Evolutionary conservation across 2,797 vertebrate species (phyloP), one percentile per base, ranked within the genome.

Genomic region (Jordanella pulchra): DNA sequence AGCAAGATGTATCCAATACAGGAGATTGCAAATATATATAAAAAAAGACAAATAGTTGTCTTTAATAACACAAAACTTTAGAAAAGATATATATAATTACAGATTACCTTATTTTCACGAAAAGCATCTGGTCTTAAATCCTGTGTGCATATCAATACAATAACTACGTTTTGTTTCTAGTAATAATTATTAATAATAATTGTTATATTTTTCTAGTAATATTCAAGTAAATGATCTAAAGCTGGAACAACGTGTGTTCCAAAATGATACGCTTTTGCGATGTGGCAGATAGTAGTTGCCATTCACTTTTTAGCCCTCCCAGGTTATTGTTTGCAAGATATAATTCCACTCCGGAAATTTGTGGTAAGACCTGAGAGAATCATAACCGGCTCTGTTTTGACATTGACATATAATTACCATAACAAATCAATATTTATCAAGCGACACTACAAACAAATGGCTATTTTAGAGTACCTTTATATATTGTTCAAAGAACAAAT

Each of bases 341-440:
- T 93, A 93, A 93, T 93, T 93, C 88, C 89, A 91, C 90, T 90
- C 84, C 92, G 90, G 87, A 93, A 93, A 94, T 94, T 88, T 93
- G 87, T 86, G 75, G 67, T 76, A 69, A 72, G 82, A 90, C 91
- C 91, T 91, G 73, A 89, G 93, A 92, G 92, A 93, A 91, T 86
- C 77, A 88, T 94, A 92, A 94, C 77, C 81, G 90, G 91, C 89
- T 90, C 80, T 90, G 91, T 87, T 92, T 93, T 93, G 89, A 93
- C 92, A 94, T 93, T 92, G 93, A 90, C 86, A 85, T 92, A 88
- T 93, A 92, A 94, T 94, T 93, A 93, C 93, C 93, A 93, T 89
- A 80, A 82, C 89, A 92, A 94, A 94, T 93, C 91, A 91, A 92
- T 93, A 93, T 93, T 91, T 94, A 93, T 92, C 90, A 93, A 92